phyloP scores from a whole-genome alignment of 1,140 invertebrate species.

The Lerema accius region DNA sequence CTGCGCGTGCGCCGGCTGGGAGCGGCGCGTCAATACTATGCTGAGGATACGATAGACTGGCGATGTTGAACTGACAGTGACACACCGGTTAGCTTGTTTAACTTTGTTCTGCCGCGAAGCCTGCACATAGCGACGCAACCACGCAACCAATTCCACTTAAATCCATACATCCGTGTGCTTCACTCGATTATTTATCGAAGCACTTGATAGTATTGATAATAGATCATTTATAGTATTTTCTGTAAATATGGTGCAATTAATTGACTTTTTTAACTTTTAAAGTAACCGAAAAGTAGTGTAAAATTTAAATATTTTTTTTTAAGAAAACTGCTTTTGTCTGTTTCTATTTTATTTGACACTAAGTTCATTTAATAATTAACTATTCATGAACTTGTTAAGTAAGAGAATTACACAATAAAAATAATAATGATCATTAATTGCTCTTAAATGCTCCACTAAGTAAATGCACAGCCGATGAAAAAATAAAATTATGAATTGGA shows the following conservation, averaged over 20 bases:
- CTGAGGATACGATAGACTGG: conserved; percentile 2
- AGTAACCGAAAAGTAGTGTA: too few species aligned
- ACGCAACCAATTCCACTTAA: background rate
- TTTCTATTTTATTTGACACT: too few species aligned
- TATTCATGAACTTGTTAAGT: too few species aligned
- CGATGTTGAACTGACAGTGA: background rate
- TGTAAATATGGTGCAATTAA: background rate
- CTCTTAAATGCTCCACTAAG: too few species aligned
- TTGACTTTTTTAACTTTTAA: background rate
- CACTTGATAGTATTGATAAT: background rate
- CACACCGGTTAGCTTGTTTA: background rate
- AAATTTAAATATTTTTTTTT: too few species aligned
- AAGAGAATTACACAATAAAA: too few species aligned
- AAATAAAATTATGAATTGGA: too few species aligned
- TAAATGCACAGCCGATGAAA: too few species aligned
- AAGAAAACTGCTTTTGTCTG: too few species aligned
- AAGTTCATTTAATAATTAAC: too few species aligned
- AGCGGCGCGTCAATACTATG: conserved; percentile 60
- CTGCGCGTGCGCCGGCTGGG: conserved; percentile 66
- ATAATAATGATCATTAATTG: too few species aligned
- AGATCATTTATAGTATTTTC: background rate
- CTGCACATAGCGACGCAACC: background rate
- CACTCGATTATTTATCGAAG: background rate
- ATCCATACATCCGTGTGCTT: background rate
- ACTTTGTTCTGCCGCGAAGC: conserved; percentile 5